Conservation (phyloP, 2,113 vertebrate species). For the Lichenostomus cassidix region DNA sequence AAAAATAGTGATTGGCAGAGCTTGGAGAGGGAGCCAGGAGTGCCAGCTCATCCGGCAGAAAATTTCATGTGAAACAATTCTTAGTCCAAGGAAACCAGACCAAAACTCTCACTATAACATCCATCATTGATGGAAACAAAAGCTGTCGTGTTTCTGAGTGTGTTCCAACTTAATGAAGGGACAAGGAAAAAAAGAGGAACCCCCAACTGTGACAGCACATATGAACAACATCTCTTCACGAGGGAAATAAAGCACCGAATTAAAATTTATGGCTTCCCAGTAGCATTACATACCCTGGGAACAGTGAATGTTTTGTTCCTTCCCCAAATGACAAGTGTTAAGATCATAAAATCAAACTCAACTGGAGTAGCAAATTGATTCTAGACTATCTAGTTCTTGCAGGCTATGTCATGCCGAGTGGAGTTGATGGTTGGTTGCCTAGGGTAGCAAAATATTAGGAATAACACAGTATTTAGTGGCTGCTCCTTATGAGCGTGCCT, state of each 20-base stretch:
- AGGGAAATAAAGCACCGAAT: conserved; percentile 43
- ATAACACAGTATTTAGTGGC: conserved; percentile 45
- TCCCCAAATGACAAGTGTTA: conserved; percentile 53
- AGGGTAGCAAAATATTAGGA: conserved; percentile 66
- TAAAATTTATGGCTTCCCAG: conserved; percentile 64
- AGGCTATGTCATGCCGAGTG: conserved; percentile 15
- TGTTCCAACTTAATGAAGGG: conserved; percentile 31
- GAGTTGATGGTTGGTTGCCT: conserved; percentile 55
- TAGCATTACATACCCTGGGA: conserved; percentile 63
- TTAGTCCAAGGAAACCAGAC: conserved; percentile 4
- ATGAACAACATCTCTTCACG: conserved; percentile 9
- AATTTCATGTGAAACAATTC: neutral
- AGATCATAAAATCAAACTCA: conserved; percentile 54
- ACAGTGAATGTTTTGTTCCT: conserved; percentile 51
- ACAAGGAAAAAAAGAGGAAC: conserved; percentile 43
- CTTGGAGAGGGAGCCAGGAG: neutral
- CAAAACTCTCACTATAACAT: conserved; percentile 43
- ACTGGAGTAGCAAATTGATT: conserved; percentile 57
- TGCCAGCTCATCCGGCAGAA: conserved; percentile 26
- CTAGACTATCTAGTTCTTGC: conserved; percentile 48
- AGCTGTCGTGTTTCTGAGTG: neutral
- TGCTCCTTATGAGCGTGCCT: neutral
- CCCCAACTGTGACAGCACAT: conserved; percentile 49
- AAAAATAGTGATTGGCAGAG: conserved; percentile 23
- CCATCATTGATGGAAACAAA: conserved; percentile 40